Evolutionary conservation across 1,140 invertebrate genomes (phyloP).

Genomic region (Lasioglossum albipes): DNA sequence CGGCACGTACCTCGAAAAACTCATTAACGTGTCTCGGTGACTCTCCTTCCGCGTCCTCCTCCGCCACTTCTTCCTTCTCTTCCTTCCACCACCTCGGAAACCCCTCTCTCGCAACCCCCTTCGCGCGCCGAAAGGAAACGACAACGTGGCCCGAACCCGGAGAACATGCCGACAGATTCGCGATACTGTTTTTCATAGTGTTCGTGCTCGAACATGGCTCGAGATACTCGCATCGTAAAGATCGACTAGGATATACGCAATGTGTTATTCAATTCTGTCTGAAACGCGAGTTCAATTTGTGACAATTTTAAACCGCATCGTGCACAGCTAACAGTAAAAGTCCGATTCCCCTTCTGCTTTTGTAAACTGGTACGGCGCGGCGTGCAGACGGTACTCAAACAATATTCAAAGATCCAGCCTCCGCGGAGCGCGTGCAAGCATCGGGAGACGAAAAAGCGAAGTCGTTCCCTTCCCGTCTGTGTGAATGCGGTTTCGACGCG

Average conservation of each 20-base stretch:
- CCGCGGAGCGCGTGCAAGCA: not conserved
- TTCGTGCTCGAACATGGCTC: too few species aligned
- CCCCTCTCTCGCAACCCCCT: too few species aligned
- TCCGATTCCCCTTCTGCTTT: not conserved
- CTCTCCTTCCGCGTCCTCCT: not conserved
- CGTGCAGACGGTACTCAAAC: not conserved
- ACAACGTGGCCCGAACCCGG: constrained; percentile 3
- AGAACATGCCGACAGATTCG: constrained; percentile 9
- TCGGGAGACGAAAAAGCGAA: not conserved
- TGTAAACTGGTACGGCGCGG: not conserved
- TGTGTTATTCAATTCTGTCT: too few species aligned
- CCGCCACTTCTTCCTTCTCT: too few species aligned
- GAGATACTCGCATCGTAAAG: too few species aligned
- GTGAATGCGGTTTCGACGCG: not conserved
- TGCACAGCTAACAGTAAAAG: too few species aligned
- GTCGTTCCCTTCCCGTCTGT: not conserved
- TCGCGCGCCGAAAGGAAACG: constrained; percentile 17
- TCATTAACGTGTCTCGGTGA: constrained; percentile 77
- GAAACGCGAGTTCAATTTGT: too few species aligned
- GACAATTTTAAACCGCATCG: too few species aligned
- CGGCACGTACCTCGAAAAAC: constrained; percentile 74
- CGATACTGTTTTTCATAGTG: constrained; percentile 11
- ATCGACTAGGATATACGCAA: too few species aligned
- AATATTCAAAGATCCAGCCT: not conserved
- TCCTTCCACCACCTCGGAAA: too few species aligned